Evolutionary conservation across 2,888 invertebrate genomes (phyloP).

Genomic region (Flabesymbios commensalis): DNA sequence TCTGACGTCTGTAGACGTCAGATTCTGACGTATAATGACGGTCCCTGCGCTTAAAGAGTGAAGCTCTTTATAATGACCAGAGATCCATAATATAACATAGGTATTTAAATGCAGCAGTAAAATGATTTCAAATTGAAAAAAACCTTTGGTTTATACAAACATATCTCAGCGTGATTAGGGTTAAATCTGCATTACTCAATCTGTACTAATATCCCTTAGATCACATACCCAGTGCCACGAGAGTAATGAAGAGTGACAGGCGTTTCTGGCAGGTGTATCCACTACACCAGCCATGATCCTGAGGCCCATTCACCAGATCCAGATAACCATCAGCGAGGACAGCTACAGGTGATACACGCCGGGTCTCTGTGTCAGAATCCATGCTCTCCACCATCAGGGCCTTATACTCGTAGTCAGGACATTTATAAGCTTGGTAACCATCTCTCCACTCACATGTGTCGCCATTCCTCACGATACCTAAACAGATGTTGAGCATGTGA

Average conservation of each 20-base stretch:
- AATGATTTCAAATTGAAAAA: too few relatives aligned
- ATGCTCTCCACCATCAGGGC: conserved; percentile 54
- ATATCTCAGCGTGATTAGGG: too few relatives aligned
- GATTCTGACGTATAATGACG: too few relatives aligned
- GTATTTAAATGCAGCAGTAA: too few relatives aligned
- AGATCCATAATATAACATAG: too few relatives aligned
- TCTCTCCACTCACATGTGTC: conserved; percentile 13
- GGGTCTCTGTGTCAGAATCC: conserved; percentile 55
- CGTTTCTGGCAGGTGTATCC: conserved; percentile 58
- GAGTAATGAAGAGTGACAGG: conserved; percentile 53
- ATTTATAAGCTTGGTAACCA: conserved; percentile 47
- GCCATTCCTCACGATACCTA: conserved; percentile 49
- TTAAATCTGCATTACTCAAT: too few relatives aligned
- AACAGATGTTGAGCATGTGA: too few relatives aligned
- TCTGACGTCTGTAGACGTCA: too few relatives aligned
- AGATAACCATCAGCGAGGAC: conserved; percentile 38
- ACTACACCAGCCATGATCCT: conserved; percentile 60
- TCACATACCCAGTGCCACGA: conserved; percentile 52
- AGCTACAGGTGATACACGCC: conserved; percentile 56
- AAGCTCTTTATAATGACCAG: too few relatives aligned
- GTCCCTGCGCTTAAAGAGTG: too few relatives aligned
- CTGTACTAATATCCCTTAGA: too few relatives aligned
- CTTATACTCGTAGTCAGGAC: conserved; percentile 41
- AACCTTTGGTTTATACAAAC: too few relatives aligned
- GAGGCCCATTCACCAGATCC: conserved; percentile 59